Conservation (phyloP, 92 coral and sea anemone species). For the Montipora capitata region DNA sequence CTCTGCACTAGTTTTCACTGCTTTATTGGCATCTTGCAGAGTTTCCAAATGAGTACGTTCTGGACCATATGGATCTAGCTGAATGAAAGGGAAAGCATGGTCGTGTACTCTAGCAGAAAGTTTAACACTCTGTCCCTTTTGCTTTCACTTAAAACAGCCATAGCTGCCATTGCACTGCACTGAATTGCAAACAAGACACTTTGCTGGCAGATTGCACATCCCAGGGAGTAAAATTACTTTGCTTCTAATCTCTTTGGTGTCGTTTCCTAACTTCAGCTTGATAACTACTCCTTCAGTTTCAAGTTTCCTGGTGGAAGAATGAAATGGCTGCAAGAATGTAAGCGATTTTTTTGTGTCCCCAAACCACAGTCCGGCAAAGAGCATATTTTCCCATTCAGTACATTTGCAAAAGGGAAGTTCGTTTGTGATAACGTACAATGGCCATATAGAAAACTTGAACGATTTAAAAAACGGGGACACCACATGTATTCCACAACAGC, state of each 20-base stretch:
- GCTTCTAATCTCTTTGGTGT: constrained; percentile 23
- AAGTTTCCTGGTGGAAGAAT: constrained; percentile 42
- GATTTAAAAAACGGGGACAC: constrained; percentile 76
- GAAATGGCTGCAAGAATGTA: constrained; percentile 72
- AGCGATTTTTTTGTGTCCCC: constrained; percentile 2
- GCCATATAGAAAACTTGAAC: constrained; percentile 78
- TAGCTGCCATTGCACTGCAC: constrained; percentile 64
- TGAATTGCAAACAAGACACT: constrained; percentile 71
- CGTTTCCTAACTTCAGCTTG: constrained; percentile 23
- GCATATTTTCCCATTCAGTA: no score
- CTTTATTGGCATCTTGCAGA: constrained; percentile 55
- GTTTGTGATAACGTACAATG: constrained; percentile 29
- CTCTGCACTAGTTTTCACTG: constrained; percentile 20
- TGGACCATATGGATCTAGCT: constrained; percentile 53
- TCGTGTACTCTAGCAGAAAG: constrained; percentile 66
- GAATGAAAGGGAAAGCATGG: constrained; percentile 66
- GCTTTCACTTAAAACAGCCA: constrained; percentile 75
- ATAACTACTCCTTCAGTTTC: constrained; percentile 56
- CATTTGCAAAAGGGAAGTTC: no score
- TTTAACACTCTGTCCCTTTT: constrained; percentile 63
- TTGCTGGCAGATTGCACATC: constrained; percentile 70
- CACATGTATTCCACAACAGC: constrained; percentile 27
- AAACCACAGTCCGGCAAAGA: no score
- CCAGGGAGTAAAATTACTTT: constrained; percentile 71
- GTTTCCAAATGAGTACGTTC: constrained; percentile 47